Evolutionary conservation across 2,888 invertebrate species (phyloP).

Genomic region (Phania funesta): DNA sequence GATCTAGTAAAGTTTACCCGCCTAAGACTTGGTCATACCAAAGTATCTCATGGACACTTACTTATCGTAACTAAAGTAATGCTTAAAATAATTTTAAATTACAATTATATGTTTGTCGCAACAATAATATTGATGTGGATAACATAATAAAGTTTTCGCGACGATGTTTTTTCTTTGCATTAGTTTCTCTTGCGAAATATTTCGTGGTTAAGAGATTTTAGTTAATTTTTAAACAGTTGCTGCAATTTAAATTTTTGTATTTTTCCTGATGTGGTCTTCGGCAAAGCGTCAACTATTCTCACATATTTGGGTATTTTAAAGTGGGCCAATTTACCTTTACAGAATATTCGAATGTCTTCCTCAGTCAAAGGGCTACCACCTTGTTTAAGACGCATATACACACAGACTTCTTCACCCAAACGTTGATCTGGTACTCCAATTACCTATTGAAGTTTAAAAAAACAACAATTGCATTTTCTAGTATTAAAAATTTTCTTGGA

Average conservation of each 20-base stretch:
- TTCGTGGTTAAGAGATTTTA: neutral
- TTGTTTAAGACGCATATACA: slow-evolving; percentile 82
- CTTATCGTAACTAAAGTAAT: too few species aligned
- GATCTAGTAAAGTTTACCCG: too few species aligned
- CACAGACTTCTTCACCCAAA: slow-evolving; percentile 87
- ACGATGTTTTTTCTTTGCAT: too few species aligned
- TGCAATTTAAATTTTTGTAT: slow-evolving; percentile 84
- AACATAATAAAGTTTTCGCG: too few species aligned
- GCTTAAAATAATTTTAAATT: too few species aligned
- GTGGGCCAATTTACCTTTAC: slow-evolving; percentile 85
- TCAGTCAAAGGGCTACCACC: slow-evolving; percentile 78
- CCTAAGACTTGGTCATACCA: too few species aligned
- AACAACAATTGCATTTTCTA: neutral
- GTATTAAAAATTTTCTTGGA: too few species aligned
- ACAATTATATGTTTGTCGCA: too few species aligned
- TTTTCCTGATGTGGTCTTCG: slow-evolving; percentile 89
- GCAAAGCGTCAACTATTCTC: slow-evolving; percentile 84
- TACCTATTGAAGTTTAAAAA: slow-evolving; percentile 77
- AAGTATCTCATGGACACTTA: too few species aligned
- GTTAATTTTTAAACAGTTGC: slow-evolving; percentile 70
- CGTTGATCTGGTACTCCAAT: slow-evolving; percentile 85
- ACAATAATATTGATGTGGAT: too few species aligned
- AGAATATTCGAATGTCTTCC: slow-evolving; percentile 83
- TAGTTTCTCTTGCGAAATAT: neutral
- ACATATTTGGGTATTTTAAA: slow-evolving; percentile 89